Base-by-base conservation (phyloP, 2,888 invertebrate species). In the Leucania comma region DNA sequence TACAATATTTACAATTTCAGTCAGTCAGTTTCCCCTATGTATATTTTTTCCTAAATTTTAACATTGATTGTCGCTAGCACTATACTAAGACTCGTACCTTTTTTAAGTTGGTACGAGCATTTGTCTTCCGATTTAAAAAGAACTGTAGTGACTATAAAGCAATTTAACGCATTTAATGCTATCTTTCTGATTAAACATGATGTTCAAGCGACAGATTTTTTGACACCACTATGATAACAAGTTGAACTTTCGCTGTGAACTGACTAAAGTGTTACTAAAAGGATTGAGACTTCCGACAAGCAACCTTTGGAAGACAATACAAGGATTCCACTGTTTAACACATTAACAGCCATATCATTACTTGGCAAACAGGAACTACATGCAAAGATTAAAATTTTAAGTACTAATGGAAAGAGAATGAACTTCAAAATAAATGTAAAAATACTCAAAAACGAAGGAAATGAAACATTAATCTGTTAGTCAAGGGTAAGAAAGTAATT, bases 401-500 rank as follows among this genome's bases (percentile, higher is more conserved):
- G 50, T 26, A 58, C 46, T 68, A 69, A 83, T 70, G 61, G 38
- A 69, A 65, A 68, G 8, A 35, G 53, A 56, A 73, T 76, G 53
- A 71, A 73, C 26, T 58, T 63, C 14, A 68, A 68, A 73, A 65
- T 78, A 69, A 83, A 81, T 78, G 57, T n/a, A 67, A 72, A 64
- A 50, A 9, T 57, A 56, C 65, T 68, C 29, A 70, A 78, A 81
- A 81, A 74, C 73, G 58, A 64, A 72, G 65, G 71, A 66, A 78
- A 67, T 58, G 24, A 61, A 75, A 57, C 60, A 72, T 77, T 59
- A 80, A 76, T 75, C 50, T 72, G 58, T 35, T 58, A 59, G 12
- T n/a, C 69, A 66, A 78, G 82, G 75, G n/a, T 60, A 68, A 48
- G 60, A 61, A 61, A 24, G 66, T 58, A 72, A 83, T 82, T 81